These are phyloP conservation scores for Trematocara stigmaticum DNA, from an alignment of 2,113 vertebrate species.

Conservation along the genomic window DNA sequence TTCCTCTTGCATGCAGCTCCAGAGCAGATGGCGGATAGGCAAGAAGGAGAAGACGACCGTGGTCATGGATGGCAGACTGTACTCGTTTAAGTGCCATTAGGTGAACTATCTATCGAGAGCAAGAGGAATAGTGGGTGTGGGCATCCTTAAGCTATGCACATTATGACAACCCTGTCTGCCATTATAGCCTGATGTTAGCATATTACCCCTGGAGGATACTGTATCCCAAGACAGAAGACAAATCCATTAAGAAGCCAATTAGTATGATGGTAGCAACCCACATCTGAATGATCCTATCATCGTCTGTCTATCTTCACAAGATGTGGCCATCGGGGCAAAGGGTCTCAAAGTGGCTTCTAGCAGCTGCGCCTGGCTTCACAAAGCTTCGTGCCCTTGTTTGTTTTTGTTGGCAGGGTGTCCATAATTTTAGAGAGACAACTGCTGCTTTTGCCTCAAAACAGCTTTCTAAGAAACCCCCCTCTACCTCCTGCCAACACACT, in stretches of 20 bases:
- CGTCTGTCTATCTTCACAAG: conserved; percentile 43
- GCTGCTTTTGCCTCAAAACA: conserved; percentile 32
- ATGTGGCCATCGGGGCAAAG: conserved; percentile 24
- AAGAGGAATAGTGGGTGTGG: neutral
- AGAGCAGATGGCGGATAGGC: conserved; percentile 63
- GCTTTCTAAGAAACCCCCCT: conserved; percentile 14
- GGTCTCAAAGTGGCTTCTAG: conserved; percentile 17
- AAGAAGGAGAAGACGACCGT: conserved; percentile 35
- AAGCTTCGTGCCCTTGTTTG: conserved; percentile 42
- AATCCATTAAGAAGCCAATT: conserved; percentile 61
- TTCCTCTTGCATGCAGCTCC: conserved; percentile 31
- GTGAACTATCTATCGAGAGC: conserved; percentile 2
- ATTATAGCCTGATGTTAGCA: neutral
- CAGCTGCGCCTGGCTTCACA: conserved; percentile 46
- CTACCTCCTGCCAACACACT: neutral
- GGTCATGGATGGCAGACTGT: conserved; percentile 43
- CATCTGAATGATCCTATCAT: conserved; percentile 58
- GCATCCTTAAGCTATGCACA: neutral
- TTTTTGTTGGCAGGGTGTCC: conserved; percentile 56
- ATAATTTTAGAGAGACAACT: conserved; percentile 54
- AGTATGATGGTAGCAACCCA: conserved; percentile 48
- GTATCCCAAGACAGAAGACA: conserved; percentile 32
- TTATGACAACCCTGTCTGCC: conserved; percentile 20
- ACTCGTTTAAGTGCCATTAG: conserved; percentile 14
- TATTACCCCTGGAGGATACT: conserved; percentile 6